Base-by-base conservation (phyloP, 2,113 vertebrate genomes). In the Sylvia atricapilla region DNA sequence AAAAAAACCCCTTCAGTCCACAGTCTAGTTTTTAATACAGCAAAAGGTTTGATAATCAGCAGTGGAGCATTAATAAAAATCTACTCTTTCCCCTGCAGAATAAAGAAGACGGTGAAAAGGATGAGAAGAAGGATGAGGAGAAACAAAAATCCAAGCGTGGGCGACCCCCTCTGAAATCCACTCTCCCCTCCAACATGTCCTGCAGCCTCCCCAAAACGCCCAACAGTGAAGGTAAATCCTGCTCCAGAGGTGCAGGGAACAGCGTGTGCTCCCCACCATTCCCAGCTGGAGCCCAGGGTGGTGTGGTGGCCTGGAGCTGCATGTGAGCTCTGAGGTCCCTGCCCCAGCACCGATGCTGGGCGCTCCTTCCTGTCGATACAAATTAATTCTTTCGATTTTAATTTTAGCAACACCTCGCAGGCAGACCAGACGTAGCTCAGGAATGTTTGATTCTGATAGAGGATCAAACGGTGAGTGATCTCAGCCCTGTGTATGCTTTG, bases 71-170 rank as follows among this genome's bases (percentile, higher is more conserved):
- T 6, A 33, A 28, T 28, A 19, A 78, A 80, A 83, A 37, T 35
- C 13, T 6, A 12, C 39, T 30, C 24, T 84, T 30, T 63, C n/a
- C 22, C 12, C 31, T 66, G n/a, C 96, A 99, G 99, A 99, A 98
- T 97, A 99, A 99, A 98, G 99, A 99, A n/a, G 98, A 99, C 9
- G 84, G 89, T 81, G 98, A 98, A 88, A 98, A 98, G 85, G 98
- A 98, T 1, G 98, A 98, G 91, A 98, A 98, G 84, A 98, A 98
- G 70, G 98, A 99, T 5, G 99, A 99, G 20, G 98, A 98, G 35
- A 98, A 98, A 53, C 98, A 98, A 56, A 98, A 98, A 95, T 97
- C 98, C 24, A 99, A 98, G 92, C 98, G 99, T 31, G 99, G 99
- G 19, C 99, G 99, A 44, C 99, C 99, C 62, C 98, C 98, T 85